Evolutionary conservation across 2,888 invertebrate genomes (phyloP), one percentile per base, ranked within the genome.

Genomic region (Lydus trimaculatus): DNA sequence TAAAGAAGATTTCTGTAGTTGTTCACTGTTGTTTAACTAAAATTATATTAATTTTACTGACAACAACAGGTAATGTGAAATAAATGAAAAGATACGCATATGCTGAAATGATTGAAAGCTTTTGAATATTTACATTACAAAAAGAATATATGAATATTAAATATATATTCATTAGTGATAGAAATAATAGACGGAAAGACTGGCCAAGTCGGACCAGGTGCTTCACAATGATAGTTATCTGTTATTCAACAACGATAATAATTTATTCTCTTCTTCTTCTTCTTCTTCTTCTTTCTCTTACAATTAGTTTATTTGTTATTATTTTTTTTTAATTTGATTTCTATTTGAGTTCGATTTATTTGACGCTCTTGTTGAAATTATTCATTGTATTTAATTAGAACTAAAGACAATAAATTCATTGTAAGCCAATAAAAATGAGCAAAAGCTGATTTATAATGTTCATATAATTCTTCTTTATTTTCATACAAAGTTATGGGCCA

Each of bases 401-500:
- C 23, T 39, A 72, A 72, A 77, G 78, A 81, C 80, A 80, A 82
- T 82, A 85, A 84, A 84, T 84, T 81, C 79, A 76, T 75, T 76
- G 74, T 76, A 74, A 74, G 81, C 52, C 78, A 82, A 84, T 84
- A 85, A 84, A 85, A 84, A 84, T 83, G 83, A 82, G 82, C 79
- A 80, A 81, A 79, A 80, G 80, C 82, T 85, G 85, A 85, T 85
- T 85, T 85, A 85, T 84, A 84, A 84, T 83, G 84, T 84, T 82
- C 83, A 80, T 83, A 85, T 85, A 85, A 85, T 85, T 85, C 85
- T 85, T 85, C 84, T 85, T 85, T 85, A 85, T 85, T 85, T 85
- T 85, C 85, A 84, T 85, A 84, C 84, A 83, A 84, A 85, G 84
- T 85, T 85, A 85, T 85, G 84, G 84, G 81, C 83, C 83, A 85